Percentiles rank a stretch among this genome's conserved stretches.
Conservation (phyloP, 2,888 invertebrate species). For the Aethes cnicana region DNA sequence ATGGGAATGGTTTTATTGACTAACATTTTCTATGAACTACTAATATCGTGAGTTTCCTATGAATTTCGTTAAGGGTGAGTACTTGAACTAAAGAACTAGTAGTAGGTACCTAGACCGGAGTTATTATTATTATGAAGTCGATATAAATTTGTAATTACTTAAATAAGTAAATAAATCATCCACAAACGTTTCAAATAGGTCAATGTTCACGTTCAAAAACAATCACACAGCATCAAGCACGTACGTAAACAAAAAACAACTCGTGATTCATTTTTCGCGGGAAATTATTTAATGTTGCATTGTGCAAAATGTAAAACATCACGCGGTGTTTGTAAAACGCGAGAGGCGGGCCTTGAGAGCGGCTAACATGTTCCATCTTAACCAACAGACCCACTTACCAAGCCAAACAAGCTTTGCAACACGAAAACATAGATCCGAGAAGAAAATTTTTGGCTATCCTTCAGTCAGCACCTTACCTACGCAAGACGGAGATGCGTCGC, state of each 20-base stretch:
- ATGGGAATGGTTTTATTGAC: no score
- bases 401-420: conserved; percentile 44
- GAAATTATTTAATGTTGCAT: conserved; percentile 69
- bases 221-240: neutral
- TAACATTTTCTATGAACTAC: no score
- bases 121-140: no score
- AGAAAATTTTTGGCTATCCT: conserved; percentile 38
- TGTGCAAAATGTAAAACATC: conserved; percentile 67
- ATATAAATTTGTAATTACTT: no score
- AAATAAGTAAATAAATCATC: no score
- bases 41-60: no score
- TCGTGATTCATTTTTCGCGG: conserved; percentile 60
- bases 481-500: no score
- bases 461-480: conserved; percentile 4
- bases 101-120: no score
- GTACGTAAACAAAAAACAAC: conserved; percentile 17
- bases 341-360: conserved; percentile 69
- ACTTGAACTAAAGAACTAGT: no score
- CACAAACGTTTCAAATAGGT: no score
- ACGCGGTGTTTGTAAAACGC: conserved; percentile 69
- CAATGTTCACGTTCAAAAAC: no score
- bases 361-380: conserved; percentile 69
- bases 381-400: conserved; percentile 43
- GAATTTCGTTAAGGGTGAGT: no score
- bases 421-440: conserved; percentile 46